Evolutionary conservation across 2,113 vertebrate genomes (phyloP), one percentile per base, ranked within the genome.

Genomic region (Pholis gunnellus): DNA sequence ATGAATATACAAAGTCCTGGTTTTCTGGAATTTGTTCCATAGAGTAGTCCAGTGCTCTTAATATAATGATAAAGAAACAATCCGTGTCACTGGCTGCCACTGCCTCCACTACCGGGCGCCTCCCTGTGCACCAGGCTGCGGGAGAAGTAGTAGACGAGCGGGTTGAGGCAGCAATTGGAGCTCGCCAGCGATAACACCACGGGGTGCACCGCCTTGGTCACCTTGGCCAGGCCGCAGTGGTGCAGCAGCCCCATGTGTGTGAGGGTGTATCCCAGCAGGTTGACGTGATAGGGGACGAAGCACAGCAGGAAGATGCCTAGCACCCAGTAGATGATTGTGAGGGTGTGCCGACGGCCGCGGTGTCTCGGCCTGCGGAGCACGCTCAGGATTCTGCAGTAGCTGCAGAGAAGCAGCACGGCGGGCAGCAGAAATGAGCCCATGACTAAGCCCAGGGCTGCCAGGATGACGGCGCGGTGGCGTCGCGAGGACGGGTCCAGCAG

Each of bases 121-220:
- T 93, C 83, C 76, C 63, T 91, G 87, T 89, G 87, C 59, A 82
- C 50, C 76, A 85, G 64, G 40, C 88, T 88, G 77, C 92, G 89
- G 81, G 94, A 94, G 75, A 93, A 95, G 42, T 94, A 95, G 82
- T 96, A 95, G 72, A 95, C 82, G 13, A 95, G 72, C 11, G 94
- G 95, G 78, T 96, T 95, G 42, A 95, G 88, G 87, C 94, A 96
- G 88, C 94, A 95, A 77, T 95, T 95, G 36, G 86, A 69, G 77
- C 95, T 95, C 60, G 94, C 95, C 8, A 95, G 74, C 0, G 90
- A 89, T 29, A 96, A 87, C 59, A 93, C 89, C 31, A 95, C 82
- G 0, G 94, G 94, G 66, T 96, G 95, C 50, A 94, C n/a, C 0
- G 80, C 79, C 70, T 89, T 92, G 17, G 91, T 90, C 17, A 85